Evolutionary conservation across 2,888 invertebrate species (phyloP), one percentile per base, ranked within the genome.

Genomic region (Papilio protenor): DNA sequence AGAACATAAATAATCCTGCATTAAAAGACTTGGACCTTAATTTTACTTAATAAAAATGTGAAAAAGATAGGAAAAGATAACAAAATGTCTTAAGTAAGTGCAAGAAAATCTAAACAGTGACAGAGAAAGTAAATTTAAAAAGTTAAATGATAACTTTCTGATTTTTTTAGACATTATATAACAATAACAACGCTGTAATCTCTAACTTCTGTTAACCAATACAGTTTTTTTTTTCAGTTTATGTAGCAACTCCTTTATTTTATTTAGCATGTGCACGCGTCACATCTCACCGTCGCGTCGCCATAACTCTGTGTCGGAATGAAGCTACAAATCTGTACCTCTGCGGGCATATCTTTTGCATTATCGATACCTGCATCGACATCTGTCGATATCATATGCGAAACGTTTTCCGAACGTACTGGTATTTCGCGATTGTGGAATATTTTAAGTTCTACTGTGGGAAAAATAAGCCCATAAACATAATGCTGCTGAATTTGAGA

Each of bases 291-390:
- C 8, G 23, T 61, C 27, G 61, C 76, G 88, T 85, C 86, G 82
- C 87, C 90, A 92, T 93, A 92, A 92, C 86, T 93, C 89, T 86
- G 81, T 77, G 84, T 83, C 84, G 86, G 88, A 90, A 93, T 91
- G 91, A 91, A 92, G 92, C 86, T 87, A 91, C 93, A 93, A 93
- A 92, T 92, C 91, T 86, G 80, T 80, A 82, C 81, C 79, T 83
- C 80, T 83, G 80, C 82, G 85, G 86, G 88, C 89, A 87, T 80
- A 83, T 82, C 79, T 76, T 81, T 81, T 81, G 79, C 79, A 79
- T 85, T 86, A 87, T 85, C 84, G 82, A 86, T 86, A 86, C 81
- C 81, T 80, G 82, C 82, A 82, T 78, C 79, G 76, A 77, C 75
- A 76, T 72, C 71, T 72, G 75, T 80, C 80, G 81, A 83, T 83